Base-by-base conservation (phyloP, 2,888 invertebrate genomes). In the Diarsia rubi region DNA sequence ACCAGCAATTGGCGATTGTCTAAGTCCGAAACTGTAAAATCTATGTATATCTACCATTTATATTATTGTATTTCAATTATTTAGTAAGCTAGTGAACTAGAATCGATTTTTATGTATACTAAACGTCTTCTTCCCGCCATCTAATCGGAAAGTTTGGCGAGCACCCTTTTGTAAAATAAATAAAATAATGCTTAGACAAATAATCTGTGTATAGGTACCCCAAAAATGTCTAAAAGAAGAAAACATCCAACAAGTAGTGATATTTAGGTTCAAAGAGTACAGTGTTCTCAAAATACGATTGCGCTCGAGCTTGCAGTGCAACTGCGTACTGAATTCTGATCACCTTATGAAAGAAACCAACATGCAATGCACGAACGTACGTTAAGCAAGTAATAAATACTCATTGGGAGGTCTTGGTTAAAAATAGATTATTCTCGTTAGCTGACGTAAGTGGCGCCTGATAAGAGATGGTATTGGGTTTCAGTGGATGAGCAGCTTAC, bases 251-350 rank as follows among this genome's bases (percentile, higher is more conserved):
- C 9, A 27, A 79, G 49, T 21, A 12, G 14, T 42, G 27, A 11
- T n/a, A n/a, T 66, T 44, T 27, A 8, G 24, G 14, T 64, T 45
- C n/a, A 69, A 68, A 66, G 60, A 24, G 19, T 44, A 49, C 44
- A 65, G n/a, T 6, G 45, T 59, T 65, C 31, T 73, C 42, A 4
- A 59, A 79, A 64, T 80, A 42, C 59, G 8, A 42, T 24, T 52
- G 45, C 42, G 21, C 11, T 49, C 31, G 49, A 64, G 16, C 64
- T 54, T 27, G 24, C 24, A 62, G 44, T 75, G 49, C 54, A 54
- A 21, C 31, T 37, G 52, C 54, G 78, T 19, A 24, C 57, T 27
- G 82, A 82, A 77, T 79, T 69, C 45, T 44, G 45, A 82, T 67
- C 45, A 52, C 21, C 45, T 69, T 59, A 14, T 31, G 8, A 70